Conservation (phyloP, 2,113 vertebrate genomes). For the Chloroceryle aenea region DNA sequence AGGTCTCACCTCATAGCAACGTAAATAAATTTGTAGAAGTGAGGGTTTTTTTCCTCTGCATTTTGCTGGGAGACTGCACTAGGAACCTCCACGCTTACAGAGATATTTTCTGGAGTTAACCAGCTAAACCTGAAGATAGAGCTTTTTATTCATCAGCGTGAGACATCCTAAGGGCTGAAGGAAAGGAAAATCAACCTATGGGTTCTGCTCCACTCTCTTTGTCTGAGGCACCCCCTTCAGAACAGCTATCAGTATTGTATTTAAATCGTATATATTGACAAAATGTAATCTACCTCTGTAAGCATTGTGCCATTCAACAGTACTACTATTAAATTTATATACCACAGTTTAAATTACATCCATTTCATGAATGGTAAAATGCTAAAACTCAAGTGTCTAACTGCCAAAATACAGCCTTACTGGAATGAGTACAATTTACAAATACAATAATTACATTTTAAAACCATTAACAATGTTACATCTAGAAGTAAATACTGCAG, state of each 20-base stretch:
- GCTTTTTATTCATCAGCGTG: conserved; percentile 53
- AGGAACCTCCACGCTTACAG: conserved; percentile 41
- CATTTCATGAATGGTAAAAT: conserved; percentile 82
- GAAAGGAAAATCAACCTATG: conserved; percentile 38
- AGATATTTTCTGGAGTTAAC: conserved; percentile 43
- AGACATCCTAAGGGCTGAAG: conserved; percentile 61
- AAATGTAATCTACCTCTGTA: conserved; percentile 81
- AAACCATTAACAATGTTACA: conserved; percentile 94
- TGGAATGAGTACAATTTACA: conserved; percentile 92
- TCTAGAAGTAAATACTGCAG: conserved; percentile 94
- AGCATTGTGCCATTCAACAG: conserved; percentile 81
- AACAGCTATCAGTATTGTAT: conserved; percentile 69
- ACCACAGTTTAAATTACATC: conserved; percentile 85
- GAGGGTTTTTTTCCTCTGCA: neutral
- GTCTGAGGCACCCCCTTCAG: conserved; percentile 77
- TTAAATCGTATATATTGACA: conserved; percentile 80
- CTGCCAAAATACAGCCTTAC: conserved; percentile 82
- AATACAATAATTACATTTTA: conserved; percentile 96
- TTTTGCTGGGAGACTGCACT: neutral
- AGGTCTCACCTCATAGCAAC: conserved; percentile 28
- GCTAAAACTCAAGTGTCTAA: conserved; percentile 84
- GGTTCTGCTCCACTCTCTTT: conserved; percentile 46
- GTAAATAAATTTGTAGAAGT: conserved; percentile 37
- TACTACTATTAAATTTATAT: conserved; percentile 82
- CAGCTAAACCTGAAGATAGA: conserved; percentile 58